These are phyloP conservation scores for Poecilia picta DNA, from an alignment of 2,797 vertebrate species.

Conservation along the genomic window DNA sequence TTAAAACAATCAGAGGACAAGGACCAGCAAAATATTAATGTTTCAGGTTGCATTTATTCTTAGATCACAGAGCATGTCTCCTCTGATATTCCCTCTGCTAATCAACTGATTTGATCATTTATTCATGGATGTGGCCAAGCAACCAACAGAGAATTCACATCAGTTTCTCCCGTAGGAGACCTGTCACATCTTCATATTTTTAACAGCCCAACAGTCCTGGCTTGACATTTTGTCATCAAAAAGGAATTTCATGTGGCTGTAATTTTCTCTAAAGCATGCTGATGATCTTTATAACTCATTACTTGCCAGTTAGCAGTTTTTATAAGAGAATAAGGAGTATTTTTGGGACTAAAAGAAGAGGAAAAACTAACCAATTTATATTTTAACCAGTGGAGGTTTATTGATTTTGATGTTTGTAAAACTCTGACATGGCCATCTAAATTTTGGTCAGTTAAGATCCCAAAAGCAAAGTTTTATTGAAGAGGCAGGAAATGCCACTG, in stretches of 20 bases:
- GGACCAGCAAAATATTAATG: constrained; percentile 38
- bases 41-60: constrained; percentile 60
- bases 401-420: neutral
- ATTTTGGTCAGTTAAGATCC: neutral
- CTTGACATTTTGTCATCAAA: constrained; percentile 71
- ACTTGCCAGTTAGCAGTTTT: neutral
- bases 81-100: constrained; percentile 71
- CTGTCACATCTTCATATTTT: constrained; percentile 84
- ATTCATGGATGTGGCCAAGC: constrained; percentile 76
- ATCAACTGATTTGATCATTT: constrained; percentile 76
- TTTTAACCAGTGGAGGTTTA: neutral
- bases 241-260: constrained; percentile 64
- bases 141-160: constrained; percentile 72
- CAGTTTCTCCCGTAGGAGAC: constrained; percentile 67
- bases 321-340: neutral
- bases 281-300: constrained; percentile 50
- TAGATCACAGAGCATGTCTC: constrained; percentile 67
- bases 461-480: neutral
- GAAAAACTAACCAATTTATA: neutral
- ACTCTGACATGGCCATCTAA: neutral
- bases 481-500: neutral
- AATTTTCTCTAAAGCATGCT: constrained; percentile 64
- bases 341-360: neutral
- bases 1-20: constrained; percentile 47
- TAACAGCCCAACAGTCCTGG: constrained; percentile 76